Evolutionary conservation across 2,113 vertebrate genomes (phyloP).

Genomic region (Perccottus glenii): DNA sequence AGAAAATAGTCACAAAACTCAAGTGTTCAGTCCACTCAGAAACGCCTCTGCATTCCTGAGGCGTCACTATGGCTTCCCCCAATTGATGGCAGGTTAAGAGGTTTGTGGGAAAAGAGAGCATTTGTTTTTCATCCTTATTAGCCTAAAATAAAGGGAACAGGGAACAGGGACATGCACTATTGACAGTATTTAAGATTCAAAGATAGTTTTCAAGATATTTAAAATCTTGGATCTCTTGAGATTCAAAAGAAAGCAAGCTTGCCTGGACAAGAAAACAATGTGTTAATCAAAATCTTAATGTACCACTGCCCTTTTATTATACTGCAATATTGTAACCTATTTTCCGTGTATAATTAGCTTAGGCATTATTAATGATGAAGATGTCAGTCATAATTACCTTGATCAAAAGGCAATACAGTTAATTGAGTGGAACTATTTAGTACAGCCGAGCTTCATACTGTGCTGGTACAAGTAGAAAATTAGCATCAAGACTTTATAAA

Average conservation of each 20-base stretch:
- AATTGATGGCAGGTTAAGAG: conserved; percentile 78
- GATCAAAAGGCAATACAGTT: conserved; percentile 17
- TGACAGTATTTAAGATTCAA: not conserved
- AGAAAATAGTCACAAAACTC: conserved; percentile 47
- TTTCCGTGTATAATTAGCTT: too few relatives aligned
- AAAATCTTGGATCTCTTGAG: not conserved
- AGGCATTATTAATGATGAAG: not conserved
- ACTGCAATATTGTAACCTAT: too few relatives aligned
- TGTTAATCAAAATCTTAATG: too few relatives aligned
- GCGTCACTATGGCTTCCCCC: conserved; percentile 73
- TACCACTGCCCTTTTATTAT: too few relatives aligned
- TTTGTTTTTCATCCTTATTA: conserved; percentile 67
- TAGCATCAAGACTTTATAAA: not conserved
- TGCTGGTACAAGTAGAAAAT: not conserved
- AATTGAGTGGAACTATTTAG: conserved; percentile 3
- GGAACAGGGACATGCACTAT: conserved; percentile 49
- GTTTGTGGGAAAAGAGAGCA: conserved; percentile 76
- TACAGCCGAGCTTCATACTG: not conserved
- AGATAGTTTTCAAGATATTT: not conserved
- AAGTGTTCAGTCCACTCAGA: conserved; percentile 39
- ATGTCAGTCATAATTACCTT: not conserved
- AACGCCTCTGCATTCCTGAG: conserved; percentile 67
- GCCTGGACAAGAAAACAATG: too few relatives aligned
- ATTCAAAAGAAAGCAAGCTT: too few relatives aligned
- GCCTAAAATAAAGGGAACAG: conserved; percentile 67